phyloP scores from a whole-genome alignment of 2,113 vertebrate genomes.

The Archocentrus centrarchus region DNA sequence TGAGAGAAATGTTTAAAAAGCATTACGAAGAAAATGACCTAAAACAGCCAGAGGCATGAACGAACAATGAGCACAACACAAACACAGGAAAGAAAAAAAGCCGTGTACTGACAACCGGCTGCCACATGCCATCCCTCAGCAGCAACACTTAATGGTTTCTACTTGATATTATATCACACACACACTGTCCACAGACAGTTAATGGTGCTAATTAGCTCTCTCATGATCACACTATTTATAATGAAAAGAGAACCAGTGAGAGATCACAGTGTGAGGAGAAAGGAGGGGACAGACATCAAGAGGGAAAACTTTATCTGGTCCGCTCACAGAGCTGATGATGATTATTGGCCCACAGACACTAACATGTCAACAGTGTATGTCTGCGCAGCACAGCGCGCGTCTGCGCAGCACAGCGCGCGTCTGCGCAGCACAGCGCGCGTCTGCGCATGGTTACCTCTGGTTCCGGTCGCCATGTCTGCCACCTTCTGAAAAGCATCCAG shows the following conservation, averaged over 20 bases:
- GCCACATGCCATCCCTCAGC: background rate
- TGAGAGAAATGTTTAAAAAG: background rate
- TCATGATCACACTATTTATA: slow-evolving; percentile 17
- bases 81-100: background rate
- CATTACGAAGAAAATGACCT: background rate
- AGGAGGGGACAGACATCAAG: background rate
- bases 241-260: slow-evolving; percentile 5
- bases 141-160: slow-evolving; percentile 14
- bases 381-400: background rate
- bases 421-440: background rate
- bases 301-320: background rate
- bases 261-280: background rate
- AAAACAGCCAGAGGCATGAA: background rate
- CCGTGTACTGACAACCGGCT: background rate
- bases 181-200: background rate
- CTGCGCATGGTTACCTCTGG: slow-evolving; percentile 76
- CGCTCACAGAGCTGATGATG: background rate
- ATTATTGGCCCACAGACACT: background rate
- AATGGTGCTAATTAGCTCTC: slow-evolving; percentile 22
- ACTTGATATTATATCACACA: background rate
- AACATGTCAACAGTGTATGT: background rate
- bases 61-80: background rate
- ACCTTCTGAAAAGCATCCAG: slow-evolving; percentile 88
- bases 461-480: slow-evolving; percentile 86
- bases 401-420: background rate